phyloP scores from a whole-genome alignment of 2,888 invertebrate species.

The Sinhomidia bicolor region DNA sequence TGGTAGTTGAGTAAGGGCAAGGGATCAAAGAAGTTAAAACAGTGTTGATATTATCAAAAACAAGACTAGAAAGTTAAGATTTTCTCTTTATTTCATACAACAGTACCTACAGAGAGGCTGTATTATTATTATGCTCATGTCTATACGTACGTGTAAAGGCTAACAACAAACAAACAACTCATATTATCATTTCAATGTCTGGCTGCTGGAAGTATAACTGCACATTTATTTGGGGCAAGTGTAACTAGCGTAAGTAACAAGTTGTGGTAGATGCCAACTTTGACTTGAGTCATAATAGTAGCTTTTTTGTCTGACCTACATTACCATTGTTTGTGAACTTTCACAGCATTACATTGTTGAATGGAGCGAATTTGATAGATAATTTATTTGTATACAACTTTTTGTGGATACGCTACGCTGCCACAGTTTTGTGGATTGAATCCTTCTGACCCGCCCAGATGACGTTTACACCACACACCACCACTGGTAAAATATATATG shows the following conservation, averaged over 20 bases:
- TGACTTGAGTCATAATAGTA: conserved; percentile 10
- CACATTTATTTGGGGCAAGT: background rate
- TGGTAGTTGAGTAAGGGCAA: no score
- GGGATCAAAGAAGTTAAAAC: no score
- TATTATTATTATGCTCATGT: no score
- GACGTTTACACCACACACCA: no score
- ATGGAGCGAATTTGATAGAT: conserved; percentile 39
- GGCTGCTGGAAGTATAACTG: background rate
- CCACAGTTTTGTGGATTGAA: no score
- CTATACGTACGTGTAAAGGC: background rate
- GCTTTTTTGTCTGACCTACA: conserved; percentile 47
- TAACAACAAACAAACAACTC: background rate
- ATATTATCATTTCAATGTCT: background rate
- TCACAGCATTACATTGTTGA: conserved; percentile 48
- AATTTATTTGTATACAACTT: background rate
- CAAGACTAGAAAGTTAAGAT: no score
- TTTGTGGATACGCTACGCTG: background rate
- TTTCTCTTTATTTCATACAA: no score
- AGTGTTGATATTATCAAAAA: no score
- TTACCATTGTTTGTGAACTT: background rate
- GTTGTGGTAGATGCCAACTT: conserved; percentile 47
- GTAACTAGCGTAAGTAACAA: background rate
- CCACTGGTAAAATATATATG: no score
- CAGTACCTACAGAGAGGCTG: no score
- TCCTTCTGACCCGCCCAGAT: no score